phyloP scores from a whole-genome alignment of 2,797 vertebrate genomes.

The Gallinago stenura region DNA sequence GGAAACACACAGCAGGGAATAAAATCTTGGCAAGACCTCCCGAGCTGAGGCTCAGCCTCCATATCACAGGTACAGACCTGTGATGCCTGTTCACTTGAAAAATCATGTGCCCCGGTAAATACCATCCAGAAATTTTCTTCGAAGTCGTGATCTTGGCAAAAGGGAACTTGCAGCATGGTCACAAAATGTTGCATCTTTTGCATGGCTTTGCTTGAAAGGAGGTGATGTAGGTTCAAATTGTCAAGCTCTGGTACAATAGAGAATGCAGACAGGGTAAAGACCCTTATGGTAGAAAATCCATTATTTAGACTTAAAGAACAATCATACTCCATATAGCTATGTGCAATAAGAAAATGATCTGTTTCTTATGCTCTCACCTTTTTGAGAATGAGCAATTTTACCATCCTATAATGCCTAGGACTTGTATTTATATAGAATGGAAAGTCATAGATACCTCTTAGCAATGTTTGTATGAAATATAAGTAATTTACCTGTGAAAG shows the following conservation, averaged over 20 bases:
- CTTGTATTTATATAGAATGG: background rate
- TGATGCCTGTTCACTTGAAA: background rate
- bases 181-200: background rate
- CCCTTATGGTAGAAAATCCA: background rate
- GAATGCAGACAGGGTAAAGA: background rate
- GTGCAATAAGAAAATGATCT: background rate
- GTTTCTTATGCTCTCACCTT: background rate
- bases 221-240: background rate
- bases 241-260: background rate
- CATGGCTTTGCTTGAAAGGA: background rate
- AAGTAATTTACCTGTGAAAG: constrained; percentile 9
- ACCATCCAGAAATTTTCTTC: background rate
- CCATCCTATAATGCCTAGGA: background rate
- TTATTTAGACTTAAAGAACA: constrained; percentile 25
- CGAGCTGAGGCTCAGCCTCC: background rate
- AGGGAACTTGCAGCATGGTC: background rate
- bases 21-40: background rate
- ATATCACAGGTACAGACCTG: background rate
- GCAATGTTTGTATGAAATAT: constrained; percentile 1
- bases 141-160: background rate
- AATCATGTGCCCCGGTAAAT: background rate
- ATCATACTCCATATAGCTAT: background rate
- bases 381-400: constrained; percentile 17
- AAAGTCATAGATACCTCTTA: background rate
- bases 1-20: background rate